Evolutionary conservation across 1,140 invertebrate species (phyloP), one percentile per base, ranked within the genome.

Genomic region (Popillia japonica): DNA sequence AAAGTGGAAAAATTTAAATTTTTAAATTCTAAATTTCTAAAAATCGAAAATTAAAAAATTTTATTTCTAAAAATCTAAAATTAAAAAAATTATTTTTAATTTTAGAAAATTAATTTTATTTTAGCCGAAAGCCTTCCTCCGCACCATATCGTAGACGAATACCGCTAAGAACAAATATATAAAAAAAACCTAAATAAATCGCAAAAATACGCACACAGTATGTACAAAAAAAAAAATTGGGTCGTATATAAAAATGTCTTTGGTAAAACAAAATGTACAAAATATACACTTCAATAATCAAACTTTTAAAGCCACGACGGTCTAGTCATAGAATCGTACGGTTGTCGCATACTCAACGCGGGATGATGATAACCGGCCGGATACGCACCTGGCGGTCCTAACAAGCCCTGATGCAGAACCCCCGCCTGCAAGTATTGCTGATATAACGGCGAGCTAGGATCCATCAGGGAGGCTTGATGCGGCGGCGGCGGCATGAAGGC

Each of bases 401-500:
- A 82, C 73, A 91, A 83, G 20, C 90, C 88, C 81, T 90, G 90
- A 81, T 91, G 90, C 42, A 91, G 83, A 80, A 91, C 87, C 85
- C 90, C 88, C 59, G 88, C 87, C 44, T 92, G 90, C 75, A 93
- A 84, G 83, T 92, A 93, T 81, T 93, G 92, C 81, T 93, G 92
- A 83, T 94, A 94, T 4, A 93, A 83, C 34, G 91, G 90, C 27
- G 90, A 90, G 77, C 89, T 89, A 14, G 89, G 85, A 80, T 91
- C 91, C 79, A 90, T 85, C 55, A 85, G 81, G 27, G 80, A 82
- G 3, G 83, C 81, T 77, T 84, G 86, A 81, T 81, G 84, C 64
- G 77, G 81, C 40, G 84, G 84, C 72, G 84, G 83, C 11, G 88
- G 87, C 77, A 90, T 89, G 79, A 91, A 92, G 4, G 83, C 84